Evolutionary conservation across 1,140 invertebrate genomes (phyloP).

Genomic region (Cardiocondyla obscurior): DNA sequence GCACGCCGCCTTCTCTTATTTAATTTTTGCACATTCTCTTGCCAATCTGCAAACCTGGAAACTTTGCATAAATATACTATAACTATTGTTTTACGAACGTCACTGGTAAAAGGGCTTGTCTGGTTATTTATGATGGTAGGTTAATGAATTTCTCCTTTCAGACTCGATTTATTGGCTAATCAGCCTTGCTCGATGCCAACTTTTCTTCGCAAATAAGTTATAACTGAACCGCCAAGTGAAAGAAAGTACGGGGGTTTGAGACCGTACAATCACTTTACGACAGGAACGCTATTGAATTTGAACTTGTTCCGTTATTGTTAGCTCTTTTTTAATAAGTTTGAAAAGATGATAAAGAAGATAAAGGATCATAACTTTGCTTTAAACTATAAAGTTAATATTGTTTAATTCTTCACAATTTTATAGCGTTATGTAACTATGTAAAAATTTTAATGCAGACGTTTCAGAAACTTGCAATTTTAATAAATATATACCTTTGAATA

Average conservation of each 20-base stretch:
- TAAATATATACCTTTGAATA: not conserved
- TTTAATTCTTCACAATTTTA: slow-evolving; percentile 16
- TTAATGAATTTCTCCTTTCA: slow-evolving; percentile 81
- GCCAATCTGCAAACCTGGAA: slow-evolving; percentile 73
- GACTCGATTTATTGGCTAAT: slow-evolving; percentile 79
- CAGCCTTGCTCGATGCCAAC: slow-evolving; percentile 56
- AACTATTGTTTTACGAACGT: slow-evolving; percentile 77
- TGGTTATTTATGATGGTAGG: slow-evolving; percentile 79
- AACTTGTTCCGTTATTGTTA: slow-evolving; percentile 14
- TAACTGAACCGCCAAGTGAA: not conserved
- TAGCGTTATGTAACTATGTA: not conserved
- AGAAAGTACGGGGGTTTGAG: not conserved
- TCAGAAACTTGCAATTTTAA: not conserved
- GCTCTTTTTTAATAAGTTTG: slow-evolving; percentile 42
- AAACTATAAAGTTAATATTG: not conserved
- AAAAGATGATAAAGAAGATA: not conserved
- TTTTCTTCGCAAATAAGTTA: slow-evolving; percentile 50
- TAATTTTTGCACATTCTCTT: slow-evolving; percentile 28
- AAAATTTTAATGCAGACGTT: not conserved
- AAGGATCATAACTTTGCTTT: not conserved
- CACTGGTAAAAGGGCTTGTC: slow-evolving; percentile 62
- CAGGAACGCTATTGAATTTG: slow-evolving; percentile 29
- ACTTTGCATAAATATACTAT: slow-evolving; percentile 83
- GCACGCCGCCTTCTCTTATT: not conserved
- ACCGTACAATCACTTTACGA: slow-evolving; percentile 23